Evolutionary conservation across 2,113 vertebrate species (phyloP).

Genomic region (Chrysemys picta): DNA sequence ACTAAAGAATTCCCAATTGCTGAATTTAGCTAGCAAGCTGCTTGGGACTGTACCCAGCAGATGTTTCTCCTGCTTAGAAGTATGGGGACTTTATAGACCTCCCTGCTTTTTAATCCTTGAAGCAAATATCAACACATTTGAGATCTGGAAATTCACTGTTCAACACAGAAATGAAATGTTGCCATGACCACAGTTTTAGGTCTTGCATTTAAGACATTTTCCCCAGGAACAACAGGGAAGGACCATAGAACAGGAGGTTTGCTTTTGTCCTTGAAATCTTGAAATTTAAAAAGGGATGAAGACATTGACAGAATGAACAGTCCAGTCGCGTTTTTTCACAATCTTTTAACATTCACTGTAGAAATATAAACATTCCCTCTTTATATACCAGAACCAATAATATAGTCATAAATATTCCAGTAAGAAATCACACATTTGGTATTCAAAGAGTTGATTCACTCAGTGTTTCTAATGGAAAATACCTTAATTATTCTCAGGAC

Average conservation of each 20-base stretch:
- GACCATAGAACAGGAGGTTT: background rate
- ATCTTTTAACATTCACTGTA: constrained; percentile 21
- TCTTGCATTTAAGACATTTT: constrained; percentile 22
- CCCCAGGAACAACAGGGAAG: constrained; percentile 11
- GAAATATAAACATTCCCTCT: background rate
- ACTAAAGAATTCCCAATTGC: constrained; percentile 65
- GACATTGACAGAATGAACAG: background rate
- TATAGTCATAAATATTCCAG: constrained; percentile 40
- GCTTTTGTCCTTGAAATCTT: constrained; percentile 35
- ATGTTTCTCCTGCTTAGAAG: constrained; percentile 75
- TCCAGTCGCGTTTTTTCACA: background rate
- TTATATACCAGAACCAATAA: constrained; percentile 20
- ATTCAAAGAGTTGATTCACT: constrained; percentile 37
- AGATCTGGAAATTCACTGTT: constrained; percentile 66
- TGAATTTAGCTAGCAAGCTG: constrained; percentile 51
- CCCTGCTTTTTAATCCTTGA: constrained; percentile 77
- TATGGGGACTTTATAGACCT: constrained; percentile 57
- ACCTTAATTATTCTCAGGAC: constrained; percentile 4
- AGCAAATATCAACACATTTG: constrained; percentile 79
- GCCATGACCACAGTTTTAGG: constrained; percentile 69
- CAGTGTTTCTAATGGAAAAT: constrained; percentile 40
- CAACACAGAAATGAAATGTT: constrained; percentile 56
- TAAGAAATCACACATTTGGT: constrained; percentile 5
- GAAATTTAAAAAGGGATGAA: background rate
- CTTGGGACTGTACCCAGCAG: constrained; percentile 66